A percentile compares a stretch with the other conserved stretches of the same genome.
Conservation (phyloP, 2,797 vertebrate genomes). For the Oceanodroma leucorhoa region DNA sequence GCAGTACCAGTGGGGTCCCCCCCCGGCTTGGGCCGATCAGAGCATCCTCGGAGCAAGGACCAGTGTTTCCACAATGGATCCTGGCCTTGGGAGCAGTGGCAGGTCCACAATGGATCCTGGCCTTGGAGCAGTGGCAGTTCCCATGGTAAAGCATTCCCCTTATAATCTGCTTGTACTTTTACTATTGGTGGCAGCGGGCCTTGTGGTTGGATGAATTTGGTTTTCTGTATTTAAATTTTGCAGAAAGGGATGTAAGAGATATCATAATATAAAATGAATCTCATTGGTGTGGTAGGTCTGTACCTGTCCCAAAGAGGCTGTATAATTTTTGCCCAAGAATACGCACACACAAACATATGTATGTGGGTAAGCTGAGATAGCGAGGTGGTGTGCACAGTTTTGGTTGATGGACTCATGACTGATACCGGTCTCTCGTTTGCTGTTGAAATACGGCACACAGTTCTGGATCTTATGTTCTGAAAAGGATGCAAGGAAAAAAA, state of each 20-base stretch:
- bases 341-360: neutral
- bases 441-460: neutral
- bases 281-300: neutral
- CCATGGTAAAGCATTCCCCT: neutral
- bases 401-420: accelerated
- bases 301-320: neutral
- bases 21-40: neutral
- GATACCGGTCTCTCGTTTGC: neutral
- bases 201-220: neutral
- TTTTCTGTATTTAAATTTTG: neutral
- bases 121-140: neutral
- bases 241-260: neutral
- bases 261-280: neutral
- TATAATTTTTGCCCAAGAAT: neutral
- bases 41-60: neutral
- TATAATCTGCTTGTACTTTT: neutral
- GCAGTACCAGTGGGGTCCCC: accelerated
- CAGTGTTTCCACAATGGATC: neutral
- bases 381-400: neutral
- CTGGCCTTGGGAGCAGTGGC: neutral
- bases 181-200: neutral
- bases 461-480: neutral
- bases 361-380: neutral
- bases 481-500: neutral
- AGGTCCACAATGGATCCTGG: neutral